A percentile compares a stretch with the other conserved stretches of the same genome.
These are phyloP conservation scores for Apostichopus leukothele DNA, from an alignment of 53 echinoderm and acorn worm genomes.

Conservation along the genomic window DNA sequence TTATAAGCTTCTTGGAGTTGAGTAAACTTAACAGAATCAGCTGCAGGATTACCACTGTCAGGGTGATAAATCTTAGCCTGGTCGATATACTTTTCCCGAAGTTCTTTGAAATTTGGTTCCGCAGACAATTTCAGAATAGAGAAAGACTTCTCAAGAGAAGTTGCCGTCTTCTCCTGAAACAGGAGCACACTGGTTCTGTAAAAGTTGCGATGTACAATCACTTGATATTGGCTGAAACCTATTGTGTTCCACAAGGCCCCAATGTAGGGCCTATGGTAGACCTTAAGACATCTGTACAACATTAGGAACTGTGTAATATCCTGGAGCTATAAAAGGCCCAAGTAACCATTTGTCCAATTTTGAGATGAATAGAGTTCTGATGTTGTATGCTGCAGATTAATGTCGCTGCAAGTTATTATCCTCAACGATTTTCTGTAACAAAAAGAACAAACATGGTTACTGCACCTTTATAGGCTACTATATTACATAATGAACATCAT, in stretches of 20 bases:
- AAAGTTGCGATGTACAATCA: not conserved
- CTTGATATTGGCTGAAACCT: not conserved
- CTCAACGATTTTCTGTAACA: no score
- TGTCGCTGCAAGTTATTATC: no score
- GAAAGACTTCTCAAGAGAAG: conserved; percentile 10
- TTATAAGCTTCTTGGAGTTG: conserved; percentile 77
- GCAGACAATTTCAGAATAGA: conserved; percentile 57
- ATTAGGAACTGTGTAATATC: not conserved
- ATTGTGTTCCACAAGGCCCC: not conserved
- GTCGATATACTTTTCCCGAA: conserved; percentile 67
- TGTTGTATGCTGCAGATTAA: no score
- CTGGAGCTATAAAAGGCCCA: no score
- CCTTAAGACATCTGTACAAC: not conserved
- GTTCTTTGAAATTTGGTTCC: conserved; percentile 50
- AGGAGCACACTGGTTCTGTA: not conserved
- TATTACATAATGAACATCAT: no score
- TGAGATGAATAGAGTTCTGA: no score
- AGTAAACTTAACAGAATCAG: conserved; percentile 65
- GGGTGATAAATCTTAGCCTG: conserved; percentile 87
- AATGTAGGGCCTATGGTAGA: not conserved
- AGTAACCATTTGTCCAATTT: no score
- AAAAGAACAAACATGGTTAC: no score
- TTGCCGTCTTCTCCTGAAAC: not conserved
- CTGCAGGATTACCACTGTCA: conserved; percentile 56
- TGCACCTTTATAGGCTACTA: no score